Evolutionary conservation across 1,140 invertebrate species (phyloP).

Genomic region (Drosophila bocqueti): DNA sequence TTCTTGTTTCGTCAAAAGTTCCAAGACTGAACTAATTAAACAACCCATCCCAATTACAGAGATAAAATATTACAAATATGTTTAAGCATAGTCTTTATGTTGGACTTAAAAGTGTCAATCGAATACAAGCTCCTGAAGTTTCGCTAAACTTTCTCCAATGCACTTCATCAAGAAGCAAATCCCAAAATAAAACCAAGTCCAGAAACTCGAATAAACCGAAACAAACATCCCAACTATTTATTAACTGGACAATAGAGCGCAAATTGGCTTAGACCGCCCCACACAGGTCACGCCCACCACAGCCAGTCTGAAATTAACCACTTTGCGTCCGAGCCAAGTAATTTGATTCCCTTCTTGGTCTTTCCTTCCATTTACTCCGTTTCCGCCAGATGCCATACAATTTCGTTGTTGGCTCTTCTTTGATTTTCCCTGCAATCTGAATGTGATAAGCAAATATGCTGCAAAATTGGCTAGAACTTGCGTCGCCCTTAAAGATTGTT

Average conservation of each 20-base stretch:
- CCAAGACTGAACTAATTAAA: neutral
- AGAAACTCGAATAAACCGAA: slow-evolving; percentile 20
- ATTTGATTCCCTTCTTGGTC: slow-evolving; percentile 25
- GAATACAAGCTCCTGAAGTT: neutral
- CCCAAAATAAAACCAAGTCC: slow-evolving; percentile 14
- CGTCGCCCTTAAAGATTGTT: slow-evolving; percentile 10
- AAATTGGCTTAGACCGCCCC: slow-evolving; percentile 65
- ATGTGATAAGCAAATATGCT: slow-evolving; percentile 41
- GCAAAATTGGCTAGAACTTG: slow-evolving; percentile 23
- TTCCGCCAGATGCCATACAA: slow-evolving; percentile 45
- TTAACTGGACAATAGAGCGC: slow-evolving; percentile 68
- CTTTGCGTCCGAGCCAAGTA: slow-evolving; percentile 44
- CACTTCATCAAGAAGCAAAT: slow-evolving; percentile 43
- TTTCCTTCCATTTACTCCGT: slow-evolving; percentile 16
- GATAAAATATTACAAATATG: too few species aligned
- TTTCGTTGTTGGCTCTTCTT: slow-evolving; percentile 29
- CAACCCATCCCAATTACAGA: too few species aligned
- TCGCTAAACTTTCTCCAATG: slow-evolving; percentile 11
- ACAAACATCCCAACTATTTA: slow-evolving; percentile 65
- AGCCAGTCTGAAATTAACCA: slow-evolving; percentile 64
- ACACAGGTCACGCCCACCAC: slow-evolving; percentile 17
- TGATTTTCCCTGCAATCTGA: slow-evolving; percentile 15
- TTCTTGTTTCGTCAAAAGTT: neutral
- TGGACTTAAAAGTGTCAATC: neutral
- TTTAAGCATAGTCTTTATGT: neutral